phyloP scores from a whole-genome alignment of 2,888 invertebrate species.

The Hybos culiciformis region DNA sequence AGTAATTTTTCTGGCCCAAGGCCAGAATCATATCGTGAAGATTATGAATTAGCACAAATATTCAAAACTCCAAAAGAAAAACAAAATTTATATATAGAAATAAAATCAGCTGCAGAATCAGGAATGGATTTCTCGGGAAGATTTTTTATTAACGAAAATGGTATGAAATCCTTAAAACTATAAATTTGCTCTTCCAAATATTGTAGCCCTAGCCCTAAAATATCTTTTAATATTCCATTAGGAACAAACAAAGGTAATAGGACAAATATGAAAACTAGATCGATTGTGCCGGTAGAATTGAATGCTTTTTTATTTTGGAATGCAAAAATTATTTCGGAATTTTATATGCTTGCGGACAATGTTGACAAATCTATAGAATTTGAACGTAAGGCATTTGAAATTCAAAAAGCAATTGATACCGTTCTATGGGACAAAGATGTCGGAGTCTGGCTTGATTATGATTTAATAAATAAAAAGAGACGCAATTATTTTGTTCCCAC shows the following conservation, averaged over 20 bases:
- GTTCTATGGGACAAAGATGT: conserved; percentile 72
- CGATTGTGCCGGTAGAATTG: conserved; percentile 73
- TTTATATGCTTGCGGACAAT: conserved; percentile 43
- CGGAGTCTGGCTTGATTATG: conserved; percentile 73
- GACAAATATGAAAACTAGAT: conserved; percentile 55
- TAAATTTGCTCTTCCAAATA: no score
- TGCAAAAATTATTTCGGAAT: conserved; percentile 52
- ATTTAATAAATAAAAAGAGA: conserved; percentile 44
- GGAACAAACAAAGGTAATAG: conserved; percentile 55
- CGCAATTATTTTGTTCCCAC: conserved; percentile 60
- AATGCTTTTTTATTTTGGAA: conserved; percentile 73
- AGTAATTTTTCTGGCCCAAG: conserved; percentile 60
- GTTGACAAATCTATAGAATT: conserved; percentile 43
- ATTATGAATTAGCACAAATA: conserved; percentile 41
- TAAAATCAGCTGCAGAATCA: conserved; percentile 78
- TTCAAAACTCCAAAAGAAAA: conserved; percentile 41
- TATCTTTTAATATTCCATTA: no score
- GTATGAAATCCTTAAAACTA: no score
- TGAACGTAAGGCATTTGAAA: conserved; percentile 41
- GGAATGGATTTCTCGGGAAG: conserved; percentile 87
- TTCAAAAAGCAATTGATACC: conserved; percentile 36
- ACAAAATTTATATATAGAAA: conserved; percentile 55
- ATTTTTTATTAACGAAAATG: conserved; percentile 57
- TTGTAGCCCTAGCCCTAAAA: no score
- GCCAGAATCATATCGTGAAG: conserved; percentile 74